Base-by-base conservation (phyloP, 2,888 invertebrate species). In the Bellardia bayeri region DNA sequence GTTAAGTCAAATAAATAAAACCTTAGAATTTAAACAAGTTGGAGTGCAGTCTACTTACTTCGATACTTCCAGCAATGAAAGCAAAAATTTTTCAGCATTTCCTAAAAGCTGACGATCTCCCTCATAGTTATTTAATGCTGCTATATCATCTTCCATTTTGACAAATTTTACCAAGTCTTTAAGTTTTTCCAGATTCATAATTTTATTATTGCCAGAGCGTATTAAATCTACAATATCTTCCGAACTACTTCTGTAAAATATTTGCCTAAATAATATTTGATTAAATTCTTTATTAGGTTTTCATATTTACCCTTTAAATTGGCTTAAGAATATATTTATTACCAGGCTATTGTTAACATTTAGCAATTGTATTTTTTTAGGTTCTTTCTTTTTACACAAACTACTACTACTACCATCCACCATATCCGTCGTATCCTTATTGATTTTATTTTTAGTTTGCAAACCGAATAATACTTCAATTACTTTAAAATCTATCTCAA, bases 251-350 rank as follows among this genome's bases (percentile, higher is more conserved):
- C 51, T 81, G 45, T 2, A 83, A 23, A 63, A 42, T 51, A 45
- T 13, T 16, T 8, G 0, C n/a, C 1, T 13, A 30, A 61, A 13
- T 23, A 75, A 30, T n/a, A 68, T 72, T 68, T 2, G 3, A 82
- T 13, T 30, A 6, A 11, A 42, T 14, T 23, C 1, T 2, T 11
- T 30, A 58, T 58, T 30, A 11, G 1, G 11, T 40, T 14, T 40
- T 0, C 2, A 68, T 49, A 87, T 89, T 93, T 94, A 97, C 97
- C 97, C 97, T 94, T 98, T 95, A 93, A 99, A 99, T 94, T 99
- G 99, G 94, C 98, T 98, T 89, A 99, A 95, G 94, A 99, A 99
- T 91, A 99, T 99, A 93, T 99, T 99, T n/a, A 99, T 97, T 91
- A 98, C 98, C 88, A 99, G 95, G 93, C 98, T 99, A 90, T 98